A percentile compares a stretch with the other conserved stretches of the same genome.
Evolutionary conservation across 2,113 vertebrate genomes (phyloP).

Genomic region (Tringa solitaria): DNA sequence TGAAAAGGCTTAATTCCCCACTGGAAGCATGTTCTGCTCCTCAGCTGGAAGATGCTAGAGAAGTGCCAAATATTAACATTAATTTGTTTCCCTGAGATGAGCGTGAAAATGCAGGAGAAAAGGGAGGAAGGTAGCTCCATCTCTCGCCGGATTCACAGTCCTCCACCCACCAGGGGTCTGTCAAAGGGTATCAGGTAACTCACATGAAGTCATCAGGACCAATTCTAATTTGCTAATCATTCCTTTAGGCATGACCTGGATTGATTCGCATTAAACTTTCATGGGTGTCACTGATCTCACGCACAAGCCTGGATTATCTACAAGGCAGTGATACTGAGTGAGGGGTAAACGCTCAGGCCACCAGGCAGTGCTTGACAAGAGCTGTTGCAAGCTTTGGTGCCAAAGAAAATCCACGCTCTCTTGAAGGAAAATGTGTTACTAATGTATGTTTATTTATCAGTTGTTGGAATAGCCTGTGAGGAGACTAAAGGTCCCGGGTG

Average conservation of each 20-base stretch:
- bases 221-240: not conserved
- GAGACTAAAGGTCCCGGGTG: constrained; percentile 29
- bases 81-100: not conserved
- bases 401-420: not conserved
- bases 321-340: not conserved
- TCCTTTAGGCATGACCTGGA: not conserved
- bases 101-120: not conserved
- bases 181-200: not conserved
- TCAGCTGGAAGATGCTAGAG: not conserved
- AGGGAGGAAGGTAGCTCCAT: not conserved
- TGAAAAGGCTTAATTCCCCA: not conserved
- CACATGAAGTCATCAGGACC: not conserved
- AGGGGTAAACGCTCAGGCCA: not conserved
- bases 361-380: not conserved
- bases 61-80: not conserved
- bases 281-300: not conserved
- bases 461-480: not conserved
- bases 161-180: not conserved
- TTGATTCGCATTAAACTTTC: not conserved
- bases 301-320: not conserved
- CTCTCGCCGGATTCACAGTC: not conserved
- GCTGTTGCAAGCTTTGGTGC: not conserved
- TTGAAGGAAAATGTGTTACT: constrained; percentile 20
- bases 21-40: not conserved
- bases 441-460: not conserved